phyloP scores from a whole-genome alignment of 2,888 invertebrate genomes.

The Cheilosia pagana region DNA sequence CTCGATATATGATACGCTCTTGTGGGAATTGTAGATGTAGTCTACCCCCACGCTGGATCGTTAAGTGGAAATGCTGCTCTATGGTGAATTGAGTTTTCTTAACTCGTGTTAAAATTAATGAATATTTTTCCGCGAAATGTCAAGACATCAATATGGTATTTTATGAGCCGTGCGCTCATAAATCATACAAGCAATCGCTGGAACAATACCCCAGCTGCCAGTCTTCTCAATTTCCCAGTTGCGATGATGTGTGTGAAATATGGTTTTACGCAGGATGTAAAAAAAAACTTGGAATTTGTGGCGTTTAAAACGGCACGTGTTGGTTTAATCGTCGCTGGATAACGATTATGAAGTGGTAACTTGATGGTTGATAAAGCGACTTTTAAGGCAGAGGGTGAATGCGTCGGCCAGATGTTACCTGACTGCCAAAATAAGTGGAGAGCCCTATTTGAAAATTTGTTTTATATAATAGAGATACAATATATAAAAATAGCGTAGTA shows the following conservation, averaged over 20 bases:
- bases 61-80: slow-evolving; percentile 14
- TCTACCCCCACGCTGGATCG: neutral
- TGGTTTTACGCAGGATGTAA: neutral
- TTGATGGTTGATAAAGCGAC: neutral
- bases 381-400: no score
- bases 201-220: slow-evolving; percentile 43
- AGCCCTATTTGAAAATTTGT: no score
- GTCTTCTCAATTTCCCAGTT: slow-evolving; percentile 42
- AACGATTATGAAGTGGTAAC: neutral
- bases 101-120: slow-evolving; percentile 55
- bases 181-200: slow-evolving; percentile 53
- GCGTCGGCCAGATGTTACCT: no score
- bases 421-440: no score
- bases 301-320: neutral
- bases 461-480: no score
- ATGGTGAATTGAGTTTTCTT: slow-evolving; percentile 10
- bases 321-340: neutral
- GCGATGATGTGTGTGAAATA: slow-evolving; percentile 21
- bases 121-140: slow-evolving; percentile 42
- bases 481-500: no score
- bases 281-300: neutral
- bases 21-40: neutral
- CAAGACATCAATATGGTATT: slow-evolving; percentile 26
- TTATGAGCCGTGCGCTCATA: slow-evolving; percentile 54
- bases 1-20: slow-evolving; percentile 2